Evolutionary conservation across 2,113 vertebrate genomes (phyloP).

Genomic region (Miniopterus natalensis): DNA sequence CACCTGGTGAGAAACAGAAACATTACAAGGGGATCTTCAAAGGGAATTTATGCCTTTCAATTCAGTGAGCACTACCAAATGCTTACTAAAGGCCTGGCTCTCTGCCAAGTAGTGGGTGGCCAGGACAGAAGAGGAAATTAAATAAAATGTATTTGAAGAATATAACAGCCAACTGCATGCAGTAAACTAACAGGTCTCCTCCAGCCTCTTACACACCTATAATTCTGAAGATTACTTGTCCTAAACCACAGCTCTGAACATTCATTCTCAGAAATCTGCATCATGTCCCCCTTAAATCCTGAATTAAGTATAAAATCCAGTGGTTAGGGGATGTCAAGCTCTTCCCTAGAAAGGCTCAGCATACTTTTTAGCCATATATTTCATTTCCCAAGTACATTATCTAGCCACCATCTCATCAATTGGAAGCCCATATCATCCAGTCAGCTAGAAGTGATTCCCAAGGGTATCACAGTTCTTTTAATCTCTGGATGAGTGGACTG

Average conservation of each 20-base stretch:
- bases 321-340: background rate
- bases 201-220: background rate
- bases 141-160: conserved; percentile 48
- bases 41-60: conserved; percentile 51
- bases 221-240: conserved; percentile 40
- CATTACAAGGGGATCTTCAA: conserved; percentile 61
- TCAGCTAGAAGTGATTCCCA: background rate
- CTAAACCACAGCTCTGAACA: conserved; percentile 51
- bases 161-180: conserved; percentile 38
- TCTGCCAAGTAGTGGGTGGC: conserved; percentile 26
- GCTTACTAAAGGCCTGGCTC: conserved; percentile 29
- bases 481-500: background rate
- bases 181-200: conserved; percentile 31
- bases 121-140: background rate
- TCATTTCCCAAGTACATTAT: background rate
- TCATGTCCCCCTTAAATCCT: background rate
- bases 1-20: conserved; percentile 61
- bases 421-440: background rate
- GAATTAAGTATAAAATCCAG: background rate
- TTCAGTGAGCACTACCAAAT: background rate
- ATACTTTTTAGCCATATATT: background rate
- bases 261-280: background rate
- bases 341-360: background rate
- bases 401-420: background rate
- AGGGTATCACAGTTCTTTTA: background rate